Conservation (phyloP, 1,140 invertebrate species). For the Caenorhabditis inopinata region DNA sequence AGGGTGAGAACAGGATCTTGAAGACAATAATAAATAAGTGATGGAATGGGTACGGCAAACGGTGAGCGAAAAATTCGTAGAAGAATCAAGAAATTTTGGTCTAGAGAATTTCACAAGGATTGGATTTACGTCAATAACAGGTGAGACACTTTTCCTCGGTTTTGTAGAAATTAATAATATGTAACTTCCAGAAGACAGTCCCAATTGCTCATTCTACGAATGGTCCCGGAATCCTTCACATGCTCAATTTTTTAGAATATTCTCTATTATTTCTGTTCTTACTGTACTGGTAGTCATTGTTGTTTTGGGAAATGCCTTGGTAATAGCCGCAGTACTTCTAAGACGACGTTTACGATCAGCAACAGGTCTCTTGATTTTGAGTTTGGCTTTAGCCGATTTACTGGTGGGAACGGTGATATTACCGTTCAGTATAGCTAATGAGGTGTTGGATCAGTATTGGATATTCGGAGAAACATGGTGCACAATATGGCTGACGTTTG, state of each 20-base stretch:
- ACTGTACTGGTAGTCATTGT: conserved; percentile 64
- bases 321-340: conserved; percentile 85
- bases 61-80: not conserved
- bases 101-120: not conserved
- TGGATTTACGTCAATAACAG: not conserved
- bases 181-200: not conserved
- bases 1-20: too few species aligned
- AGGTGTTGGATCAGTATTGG: conserved; percentile 63
- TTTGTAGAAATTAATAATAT: not conserved
- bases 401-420: conserved; percentile 70
- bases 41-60: conserved; percentile 17
- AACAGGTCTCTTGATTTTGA: conserved; percentile 82
- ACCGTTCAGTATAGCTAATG: conserved; percentile 66
- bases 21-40: too few species aligned
- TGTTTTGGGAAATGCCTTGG: conserved; percentile 81
- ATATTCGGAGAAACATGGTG: conserved; percentile 66
- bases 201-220: conserved; percentile 57
- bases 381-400: conserved; percentile 82
- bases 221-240: conserved; percentile 61
- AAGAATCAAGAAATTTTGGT: not conserved
- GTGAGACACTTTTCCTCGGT: not conserved
- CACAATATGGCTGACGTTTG: conserved; percentile 83
- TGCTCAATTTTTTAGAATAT: conserved; percentile 64
- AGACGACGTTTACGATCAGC: conserved; percentile 83
- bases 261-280: conserved; percentile 65